These are phyloP conservation scores for Drosophila affinis DNA, from an alignment of 2,888 invertebrate species.

Conservation along the genomic window DNA sequence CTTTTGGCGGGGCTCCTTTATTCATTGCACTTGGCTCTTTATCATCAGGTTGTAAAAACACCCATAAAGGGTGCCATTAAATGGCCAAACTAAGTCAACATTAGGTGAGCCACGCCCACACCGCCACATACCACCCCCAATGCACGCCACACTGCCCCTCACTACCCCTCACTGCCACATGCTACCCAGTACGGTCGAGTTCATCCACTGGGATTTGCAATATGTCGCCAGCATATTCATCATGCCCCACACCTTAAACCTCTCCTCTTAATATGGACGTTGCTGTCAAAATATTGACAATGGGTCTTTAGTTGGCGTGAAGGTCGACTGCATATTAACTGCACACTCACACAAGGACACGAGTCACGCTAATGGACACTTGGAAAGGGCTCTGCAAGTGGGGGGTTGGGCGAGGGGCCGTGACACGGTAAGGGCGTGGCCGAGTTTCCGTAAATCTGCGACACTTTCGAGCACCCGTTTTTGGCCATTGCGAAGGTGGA, in stretches of 20 bases:
- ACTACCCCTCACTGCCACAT: not conserved
- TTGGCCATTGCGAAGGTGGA: conserved; percentile 36
- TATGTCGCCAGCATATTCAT: conserved; percentile 66
- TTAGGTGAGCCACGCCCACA: conserved; percentile 58
- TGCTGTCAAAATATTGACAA: conserved; percentile 77
- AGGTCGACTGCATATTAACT: conserved; percentile 74
- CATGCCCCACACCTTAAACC: conserved; percentile 32
- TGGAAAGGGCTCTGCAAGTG: not conserved
- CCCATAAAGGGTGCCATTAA: conserved; percentile 67
- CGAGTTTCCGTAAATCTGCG: conserved; percentile 57
- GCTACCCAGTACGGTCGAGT: conserved; percentile 20
- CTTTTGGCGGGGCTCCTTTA: conserved; percentile 13
- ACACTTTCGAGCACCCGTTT: conserved; percentile 45
- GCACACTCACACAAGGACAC: conserved; percentile 46
- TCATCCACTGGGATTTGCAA: conserved; percentile 62
- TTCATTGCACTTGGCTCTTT: conserved; percentile 29
- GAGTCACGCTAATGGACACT: not conserved
- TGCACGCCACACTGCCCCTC: not conserved
- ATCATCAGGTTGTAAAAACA: conserved; percentile 47
- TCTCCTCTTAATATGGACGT: not conserved
- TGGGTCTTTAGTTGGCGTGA: conserved; percentile 64
- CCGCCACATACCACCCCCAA: not conserved
- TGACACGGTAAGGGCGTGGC: conserved; percentile 27
- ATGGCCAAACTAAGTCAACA: conserved; percentile 72
- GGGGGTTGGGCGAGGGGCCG: not conserved